phyloP scores from a whole-genome alignment of 2,888 invertebrate genomes.

The Aphidoletes aphidimyza region DNA sequence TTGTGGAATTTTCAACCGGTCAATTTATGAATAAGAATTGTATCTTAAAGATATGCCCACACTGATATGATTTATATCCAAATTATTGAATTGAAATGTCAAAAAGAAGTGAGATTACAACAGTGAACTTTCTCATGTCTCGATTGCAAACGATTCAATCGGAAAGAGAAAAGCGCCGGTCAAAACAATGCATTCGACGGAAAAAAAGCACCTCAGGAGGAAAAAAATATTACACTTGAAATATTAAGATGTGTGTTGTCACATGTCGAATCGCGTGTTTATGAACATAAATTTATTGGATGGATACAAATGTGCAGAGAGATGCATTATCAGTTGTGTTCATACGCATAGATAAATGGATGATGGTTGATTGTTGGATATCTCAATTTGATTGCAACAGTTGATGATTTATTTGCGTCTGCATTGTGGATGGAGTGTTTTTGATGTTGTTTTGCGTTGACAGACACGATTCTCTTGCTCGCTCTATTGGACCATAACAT shows the following conservation, averaged over 20 bases:
- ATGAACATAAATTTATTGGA: background rate
- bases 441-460: too few relatives aligned
- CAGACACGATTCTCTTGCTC: background rate
- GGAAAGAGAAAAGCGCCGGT: background rate
- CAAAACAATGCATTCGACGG: background rate
- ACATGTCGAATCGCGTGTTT: constrained; percentile 23
- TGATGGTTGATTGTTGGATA: background rate
- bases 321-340: background rate
- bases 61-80: constrained; percentile 17
- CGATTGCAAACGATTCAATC: background rate
- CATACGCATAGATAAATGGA: background rate
- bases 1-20: too few relatives aligned
- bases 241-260: background rate
- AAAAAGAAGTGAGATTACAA: background rate
- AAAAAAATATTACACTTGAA: background rate
- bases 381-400: constrained; percentile 6
- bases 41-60: background rate
- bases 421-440: too few relatives aligned
- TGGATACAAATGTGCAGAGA: background rate
- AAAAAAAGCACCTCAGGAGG: background rate
- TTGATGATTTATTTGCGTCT: background rate
- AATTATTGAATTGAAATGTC: background rate
- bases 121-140: constrained; percentile 17
- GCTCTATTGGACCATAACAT: background rate
- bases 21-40: too few relatives aligned